phyloP scores from a whole-genome alignment of 2,113 vertebrate genomes.

The Gopherus evgoodei region DNA sequence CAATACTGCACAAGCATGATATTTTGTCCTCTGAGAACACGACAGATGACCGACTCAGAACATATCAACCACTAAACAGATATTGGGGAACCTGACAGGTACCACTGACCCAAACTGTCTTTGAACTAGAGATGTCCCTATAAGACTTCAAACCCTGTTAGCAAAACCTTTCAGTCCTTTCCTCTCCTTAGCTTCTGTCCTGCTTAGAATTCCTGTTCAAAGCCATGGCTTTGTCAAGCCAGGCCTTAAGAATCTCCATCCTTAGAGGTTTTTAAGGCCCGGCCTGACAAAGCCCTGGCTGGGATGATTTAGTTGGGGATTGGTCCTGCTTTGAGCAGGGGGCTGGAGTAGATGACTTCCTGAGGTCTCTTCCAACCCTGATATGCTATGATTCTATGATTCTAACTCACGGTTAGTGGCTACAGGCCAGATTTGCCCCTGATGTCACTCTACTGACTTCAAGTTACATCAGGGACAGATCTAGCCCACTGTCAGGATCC shows the following conservation, averaged over 20 bases:
- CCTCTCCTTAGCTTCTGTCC: neutral
- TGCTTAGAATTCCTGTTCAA: neutral
- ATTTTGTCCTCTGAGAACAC: neutral
- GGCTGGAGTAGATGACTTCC: too few species aligned
- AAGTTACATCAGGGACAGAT: neutral
- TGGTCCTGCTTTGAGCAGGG: too few species aligned
- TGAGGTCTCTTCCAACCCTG: too few species aligned
- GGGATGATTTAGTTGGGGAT: too few species aligned
- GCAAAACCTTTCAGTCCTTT: neutral
- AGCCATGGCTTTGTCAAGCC: too few species aligned
- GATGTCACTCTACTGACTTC: neutral
- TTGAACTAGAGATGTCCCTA: neutral
- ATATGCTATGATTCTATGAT: too few species aligned
- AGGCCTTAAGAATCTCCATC: too few species aligned
- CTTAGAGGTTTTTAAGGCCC: too few species aligned
- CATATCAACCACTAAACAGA: neutral
- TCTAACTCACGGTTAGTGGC: neutral
- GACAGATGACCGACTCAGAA: neutral
- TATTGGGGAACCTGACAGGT: too few species aligned
- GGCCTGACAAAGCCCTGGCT: too few species aligned
- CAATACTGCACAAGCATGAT: too few species aligned
- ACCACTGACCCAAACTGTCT: neutral
- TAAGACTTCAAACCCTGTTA: neutral
- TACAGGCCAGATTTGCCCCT: neutral
- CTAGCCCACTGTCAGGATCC: neutral